phyloP scores from a whole-genome alignment of 2,797 vertebrate genomes.

The Ctenochaetus hawaiiensis region DNA sequence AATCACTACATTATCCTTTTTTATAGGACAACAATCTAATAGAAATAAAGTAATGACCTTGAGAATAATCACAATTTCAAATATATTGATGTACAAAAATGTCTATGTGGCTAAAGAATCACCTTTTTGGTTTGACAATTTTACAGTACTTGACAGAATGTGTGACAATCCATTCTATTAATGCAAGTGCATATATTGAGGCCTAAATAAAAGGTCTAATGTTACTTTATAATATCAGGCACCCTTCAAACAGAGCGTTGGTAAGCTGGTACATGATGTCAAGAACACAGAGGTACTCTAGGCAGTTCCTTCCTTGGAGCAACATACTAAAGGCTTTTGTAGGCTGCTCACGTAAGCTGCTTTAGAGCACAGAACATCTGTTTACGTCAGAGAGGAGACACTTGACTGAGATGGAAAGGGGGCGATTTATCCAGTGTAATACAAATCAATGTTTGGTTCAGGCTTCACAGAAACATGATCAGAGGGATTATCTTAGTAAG shows the following conservation, averaged over 20 bases:
- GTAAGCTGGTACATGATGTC: constrained; percentile 11
- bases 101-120: background rate
- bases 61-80: no score
- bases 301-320: constrained; percentile 11
- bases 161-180: background rate
- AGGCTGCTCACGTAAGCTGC: constrained; percentile 58
- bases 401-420: constrained; percentile 60
- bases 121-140: background rate
- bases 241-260: background rate
- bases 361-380: constrained; percentile 64
- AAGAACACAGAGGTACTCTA: constrained; percentile 27
- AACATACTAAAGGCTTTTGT: constrained; percentile 41
- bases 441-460: constrained; percentile 66
- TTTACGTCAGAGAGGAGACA: constrained; percentile 66
- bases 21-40: no score
- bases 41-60: no score
- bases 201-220: no score
- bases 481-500: constrained; percentile 56
- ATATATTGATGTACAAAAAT: no score
- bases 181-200: no score
- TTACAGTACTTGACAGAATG: background rate
- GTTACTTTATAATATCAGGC: background rate
- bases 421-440: constrained; percentile 53
- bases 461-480: constrained; percentile 56
- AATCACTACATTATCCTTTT: no score